Evolutionary conservation across 2,888 invertebrate genomes (phyloP).

Genomic region (Cerastoderma edule): DNA sequence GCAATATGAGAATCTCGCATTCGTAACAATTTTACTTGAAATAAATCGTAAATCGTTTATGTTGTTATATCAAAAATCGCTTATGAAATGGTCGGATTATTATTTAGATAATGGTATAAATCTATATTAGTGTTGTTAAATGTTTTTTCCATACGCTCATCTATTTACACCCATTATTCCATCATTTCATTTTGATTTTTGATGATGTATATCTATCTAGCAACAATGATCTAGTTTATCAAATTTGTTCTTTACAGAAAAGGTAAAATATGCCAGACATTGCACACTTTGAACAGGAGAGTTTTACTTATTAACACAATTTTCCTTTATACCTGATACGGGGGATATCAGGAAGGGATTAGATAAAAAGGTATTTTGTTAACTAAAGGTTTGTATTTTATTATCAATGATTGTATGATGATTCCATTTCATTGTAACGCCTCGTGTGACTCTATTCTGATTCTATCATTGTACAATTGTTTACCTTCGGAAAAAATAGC

Average conservation of each 20-base stretch:
- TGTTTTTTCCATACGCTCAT: too few species aligned
- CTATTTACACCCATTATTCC: too few species aligned
- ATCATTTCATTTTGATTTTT: constrained; percentile 4
- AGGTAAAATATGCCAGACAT: constrained; percentile 35
- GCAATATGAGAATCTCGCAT: too few species aligned
- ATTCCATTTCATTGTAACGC: constrained; percentile 7
- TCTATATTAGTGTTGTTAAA: too few species aligned
- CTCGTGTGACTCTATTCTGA: constrained; percentile 12
- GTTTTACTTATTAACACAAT: constrained; percentile 35
- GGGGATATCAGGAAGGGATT: constrained; percentile 19
- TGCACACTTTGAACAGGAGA: constrained; percentile 21
- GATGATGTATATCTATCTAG: not conserved
- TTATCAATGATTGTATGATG: constrained; percentile 21
- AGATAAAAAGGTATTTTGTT: constrained; percentile 31
- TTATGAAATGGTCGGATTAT: too few species aligned
- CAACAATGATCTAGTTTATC: constrained; percentile 13
- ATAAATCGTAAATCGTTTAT: too few species aligned
- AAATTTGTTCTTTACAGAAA: constrained; percentile 45
- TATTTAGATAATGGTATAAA: too few species aligned
- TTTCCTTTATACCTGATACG: constrained; percentile 40
- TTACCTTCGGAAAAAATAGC: too few species aligned
- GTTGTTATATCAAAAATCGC: too few species aligned
- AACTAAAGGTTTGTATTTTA: constrained; percentile 39
- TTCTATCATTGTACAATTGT: not conserved
- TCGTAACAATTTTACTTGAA: too few species aligned